These are phyloP conservation scores for Hemithea aestivaria DNA, from an alignment of 2,888 invertebrate genomes.

Conservation along the genomic window DNA sequence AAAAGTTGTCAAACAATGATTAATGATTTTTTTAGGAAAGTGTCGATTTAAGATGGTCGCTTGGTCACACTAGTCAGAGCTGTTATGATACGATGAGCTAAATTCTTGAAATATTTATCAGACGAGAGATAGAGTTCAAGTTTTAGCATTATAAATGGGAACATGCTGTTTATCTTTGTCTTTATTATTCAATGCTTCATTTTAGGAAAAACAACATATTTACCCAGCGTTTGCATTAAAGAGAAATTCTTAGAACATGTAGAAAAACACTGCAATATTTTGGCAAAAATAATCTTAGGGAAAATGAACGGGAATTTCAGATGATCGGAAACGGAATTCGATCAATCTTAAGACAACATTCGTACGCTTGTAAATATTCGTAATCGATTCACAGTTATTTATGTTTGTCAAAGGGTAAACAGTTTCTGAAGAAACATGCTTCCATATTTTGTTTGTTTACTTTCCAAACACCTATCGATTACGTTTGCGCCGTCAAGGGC, in stretches of 20 bases:
- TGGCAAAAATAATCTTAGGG: no score
- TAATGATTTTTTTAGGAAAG: no score
- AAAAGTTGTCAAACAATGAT: no score
- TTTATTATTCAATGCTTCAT: no score
- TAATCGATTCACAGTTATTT: not conserved
- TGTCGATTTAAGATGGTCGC: no score
- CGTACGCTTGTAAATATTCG: not conserved
- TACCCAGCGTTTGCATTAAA: no score
- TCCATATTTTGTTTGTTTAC: conserved; percentile 10
- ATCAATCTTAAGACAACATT: not conserved
- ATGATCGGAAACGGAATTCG: not conserved
- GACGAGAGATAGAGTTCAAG: not conserved
- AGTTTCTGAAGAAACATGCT: conserved; percentile 4
- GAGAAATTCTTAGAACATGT: no score
- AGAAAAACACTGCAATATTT: no score
- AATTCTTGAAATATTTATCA: conserved; percentile 1
- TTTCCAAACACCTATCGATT: conserved; percentile 18
- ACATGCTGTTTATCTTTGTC: no score
- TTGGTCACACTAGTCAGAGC: not conserved
- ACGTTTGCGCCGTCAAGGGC: conserved; percentile 18
- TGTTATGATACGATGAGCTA: conserved; percentile 1
- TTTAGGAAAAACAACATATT: no score
- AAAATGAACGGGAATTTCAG: no score
- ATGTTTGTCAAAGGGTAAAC: not conserved
- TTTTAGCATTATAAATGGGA: no score